Evolutionary conservation across 2,113 vertebrate species (phyloP).

Genomic region (Sula dactylatra): DNA sequence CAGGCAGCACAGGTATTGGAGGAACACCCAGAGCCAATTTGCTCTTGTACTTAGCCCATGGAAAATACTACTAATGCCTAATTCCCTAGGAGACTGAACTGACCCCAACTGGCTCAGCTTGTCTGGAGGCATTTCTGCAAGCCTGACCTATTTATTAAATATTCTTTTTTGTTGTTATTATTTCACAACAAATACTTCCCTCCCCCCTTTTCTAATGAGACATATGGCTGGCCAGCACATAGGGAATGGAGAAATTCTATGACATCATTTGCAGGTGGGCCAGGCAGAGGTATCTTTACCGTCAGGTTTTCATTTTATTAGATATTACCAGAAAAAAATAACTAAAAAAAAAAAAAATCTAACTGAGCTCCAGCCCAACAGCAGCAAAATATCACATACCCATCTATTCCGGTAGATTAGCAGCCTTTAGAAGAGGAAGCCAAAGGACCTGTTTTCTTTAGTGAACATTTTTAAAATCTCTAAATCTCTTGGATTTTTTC

Average conservation of each 20-base stretch:
- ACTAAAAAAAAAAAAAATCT: not conserved
- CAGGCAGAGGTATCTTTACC: conserved; percentile 9
- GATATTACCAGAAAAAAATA: not conserved
- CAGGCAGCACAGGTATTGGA: conserved; percentile 66
- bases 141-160: conserved; percentile 67
- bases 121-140: conserved; percentile 71
- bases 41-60: conserved; percentile 63
- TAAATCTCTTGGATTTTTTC: not conserved
- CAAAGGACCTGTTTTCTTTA: not conserved
- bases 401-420: not conserved
- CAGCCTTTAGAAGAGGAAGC: not conserved
- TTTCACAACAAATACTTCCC: conserved; percentile 68
- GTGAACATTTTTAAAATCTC: not conserved
- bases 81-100: conserved; percentile 59
- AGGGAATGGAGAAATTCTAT: conserved; percentile 71
- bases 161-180: conserved; percentile 67
- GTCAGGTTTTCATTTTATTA: not conserved
- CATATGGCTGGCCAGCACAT: conserved; percentile 52
- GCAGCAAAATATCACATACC: not conserved
- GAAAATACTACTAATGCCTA: conserved; percentile 73
- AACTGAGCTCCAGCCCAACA: not conserved
- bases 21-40: conserved; percentile 63
- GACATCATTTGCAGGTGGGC: conserved; percentile 74
- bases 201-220: conserved; percentile 34
- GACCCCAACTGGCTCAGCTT: conserved; percentile 62